phyloP scores from a whole-genome alignment of 2,113 vertebrate species.

The Xiphophorus couchianus region DNA sequence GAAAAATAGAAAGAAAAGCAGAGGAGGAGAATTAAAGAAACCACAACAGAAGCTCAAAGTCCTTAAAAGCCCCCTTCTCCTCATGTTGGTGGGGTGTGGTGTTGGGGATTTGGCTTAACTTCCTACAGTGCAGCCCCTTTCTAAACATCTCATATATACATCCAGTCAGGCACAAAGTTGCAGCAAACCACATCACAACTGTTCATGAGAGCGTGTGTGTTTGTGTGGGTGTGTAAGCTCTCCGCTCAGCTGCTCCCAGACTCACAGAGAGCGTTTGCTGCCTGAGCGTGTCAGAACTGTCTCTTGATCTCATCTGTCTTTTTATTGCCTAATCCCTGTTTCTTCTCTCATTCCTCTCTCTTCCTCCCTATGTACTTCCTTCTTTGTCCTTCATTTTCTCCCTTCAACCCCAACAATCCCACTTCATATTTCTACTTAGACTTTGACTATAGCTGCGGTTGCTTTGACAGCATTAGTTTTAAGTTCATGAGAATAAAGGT shows the following conservation, averaged over 20 bases:
- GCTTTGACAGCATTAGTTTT: slow-evolving; percentile 27
- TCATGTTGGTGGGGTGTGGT: slow-evolving; percentile 66
- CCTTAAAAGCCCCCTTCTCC: slow-evolving; percentile 60
- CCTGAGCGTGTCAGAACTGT: slow-evolving; percentile 61
- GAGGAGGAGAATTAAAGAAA: slow-evolving; percentile 60
- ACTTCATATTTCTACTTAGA: slow-evolving; percentile 22
- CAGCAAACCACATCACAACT: slow-evolving; percentile 69
- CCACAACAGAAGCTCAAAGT: slow-evolving; percentile 73
- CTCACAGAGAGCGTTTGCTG: slow-evolving; percentile 57
- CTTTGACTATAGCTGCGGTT: slow-evolving; percentile 34
- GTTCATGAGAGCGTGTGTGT: slow-evolving; percentile 28
- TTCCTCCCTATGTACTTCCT: slow-evolving; percentile 10
- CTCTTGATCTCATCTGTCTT: slow-evolving; percentile 73
- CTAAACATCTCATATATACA: slow-evolving; percentile 67
- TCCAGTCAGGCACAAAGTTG: slow-evolving; percentile 61
- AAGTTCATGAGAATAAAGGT: slow-evolving; percentile 32
- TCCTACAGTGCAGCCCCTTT: slow-evolving; percentile 61
- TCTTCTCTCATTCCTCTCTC: slow-evolving; percentile 25
- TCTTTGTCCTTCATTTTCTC: slow-evolving; percentile 41
- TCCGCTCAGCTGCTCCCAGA: slow-evolving; percentile 63
- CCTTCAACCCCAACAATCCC: slow-evolving; percentile 10
- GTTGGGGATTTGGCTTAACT: slow-evolving; percentile 66
- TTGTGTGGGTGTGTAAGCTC: slow-evolving; percentile 40
- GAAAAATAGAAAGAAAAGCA: slow-evolving; percentile 40
- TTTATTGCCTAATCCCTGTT: slow-evolving; percentile 67